Evolutionary conservation across 2,797 vertebrate genomes (phyloP).

Genomic region (Zenarchopterus dispar): DNA sequence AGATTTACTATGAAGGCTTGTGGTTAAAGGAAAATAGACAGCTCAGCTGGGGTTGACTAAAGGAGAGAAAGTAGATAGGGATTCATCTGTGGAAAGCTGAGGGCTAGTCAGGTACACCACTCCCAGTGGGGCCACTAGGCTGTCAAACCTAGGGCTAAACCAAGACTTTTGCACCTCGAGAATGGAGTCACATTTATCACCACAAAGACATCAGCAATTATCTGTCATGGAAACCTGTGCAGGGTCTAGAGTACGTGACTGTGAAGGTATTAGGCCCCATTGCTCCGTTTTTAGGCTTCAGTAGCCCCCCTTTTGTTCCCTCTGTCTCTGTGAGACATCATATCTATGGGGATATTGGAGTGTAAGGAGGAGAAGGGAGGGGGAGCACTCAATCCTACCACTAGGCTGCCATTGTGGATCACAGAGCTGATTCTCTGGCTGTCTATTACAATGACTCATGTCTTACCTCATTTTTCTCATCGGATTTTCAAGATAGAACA

Average conservation of each 20-base stretch:
- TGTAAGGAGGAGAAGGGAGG: slow-evolving; percentile 61
- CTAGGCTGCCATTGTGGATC: slow-evolving; percentile 63
- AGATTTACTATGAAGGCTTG: slow-evolving; percentile 80
- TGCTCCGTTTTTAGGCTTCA: slow-evolving; percentile 68
- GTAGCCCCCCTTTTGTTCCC: slow-evolving; percentile 60
- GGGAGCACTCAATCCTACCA: slow-evolving; percentile 35
- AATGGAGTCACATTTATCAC: slow-evolving; percentile 78
- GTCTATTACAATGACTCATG: slow-evolving; percentile 70
- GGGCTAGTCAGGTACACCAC: slow-evolving; percentile 64
- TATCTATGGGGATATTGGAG: slow-evolving; percentile 64
- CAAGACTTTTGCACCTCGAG: slow-evolving; percentile 69
- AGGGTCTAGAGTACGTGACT: slow-evolving; percentile 75
- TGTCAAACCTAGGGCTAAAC: slow-evolving; percentile 66
- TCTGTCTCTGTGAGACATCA: slow-evolving; percentile 59
- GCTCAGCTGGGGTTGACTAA: slow-evolving; percentile 51
- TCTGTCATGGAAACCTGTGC: slow-evolving; percentile 75
- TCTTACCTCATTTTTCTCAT: slow-evolving; percentile 61
- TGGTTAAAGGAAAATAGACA: slow-evolving; percentile 76
- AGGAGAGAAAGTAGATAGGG: slow-evolving; percentile 53
- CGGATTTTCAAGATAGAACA: slow-evolving; percentile 65
- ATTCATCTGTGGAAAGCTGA: slow-evolving; percentile 56
- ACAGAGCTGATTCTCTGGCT: slow-evolving; percentile 61
- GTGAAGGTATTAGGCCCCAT: slow-evolving; percentile 79
- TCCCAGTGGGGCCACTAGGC: slow-evolving; percentile 63
- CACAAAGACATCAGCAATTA: slow-evolving; percentile 79